Evolutionary conservation across 1,140 invertebrate species (phyloP).

Genomic region (Drosophila gunungcola): DNA sequence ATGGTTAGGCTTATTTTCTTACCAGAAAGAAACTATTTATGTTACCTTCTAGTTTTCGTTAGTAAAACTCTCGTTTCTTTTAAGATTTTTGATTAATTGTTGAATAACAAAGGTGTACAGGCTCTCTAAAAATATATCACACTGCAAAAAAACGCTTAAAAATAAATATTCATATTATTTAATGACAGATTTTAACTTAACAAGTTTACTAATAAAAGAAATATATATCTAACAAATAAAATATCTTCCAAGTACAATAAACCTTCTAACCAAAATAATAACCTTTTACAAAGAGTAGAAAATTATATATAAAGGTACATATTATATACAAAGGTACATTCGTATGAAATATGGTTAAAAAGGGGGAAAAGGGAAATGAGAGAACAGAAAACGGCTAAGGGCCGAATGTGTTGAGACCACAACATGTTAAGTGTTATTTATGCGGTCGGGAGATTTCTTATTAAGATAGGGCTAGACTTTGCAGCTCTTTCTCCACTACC

Average conservation of each 20-base stretch:
- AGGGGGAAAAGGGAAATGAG: constrained; percentile 14
- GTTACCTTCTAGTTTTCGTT: not conserved
- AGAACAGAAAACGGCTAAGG: constrained; percentile 46
- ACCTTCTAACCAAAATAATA: constrained; percentile 21
- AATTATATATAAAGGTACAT: not conserved
- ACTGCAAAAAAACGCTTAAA: too few relatives aligned
- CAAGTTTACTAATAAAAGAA: constrained; percentile 2
- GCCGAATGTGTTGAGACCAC: constrained; percentile 46
- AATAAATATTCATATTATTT: too few relatives aligned
- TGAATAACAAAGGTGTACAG: too few relatives aligned
- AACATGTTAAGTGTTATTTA: constrained; percentile 77
- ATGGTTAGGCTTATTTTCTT: not conserved
- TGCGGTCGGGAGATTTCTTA: constrained; percentile 72
- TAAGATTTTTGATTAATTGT: too few relatives aligned
- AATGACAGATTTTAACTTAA: not conserved
- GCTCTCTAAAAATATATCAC: not conserved
- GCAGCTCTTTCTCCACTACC: constrained; percentile 4
- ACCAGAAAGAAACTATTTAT: constrained; percentile 1
- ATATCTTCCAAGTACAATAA: not conserved
- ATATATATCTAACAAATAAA: not conserved
- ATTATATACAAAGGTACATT: constrained; percentile 3
- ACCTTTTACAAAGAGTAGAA: constrained; percentile 16
- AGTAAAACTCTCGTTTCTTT: not conserved
- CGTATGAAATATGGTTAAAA: constrained; percentile 38
- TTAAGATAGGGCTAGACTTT: constrained; percentile 67